These are phyloP conservation scores for Ciconia boyciana DNA, from an alignment of 2,113 vertebrate genomes.

Conservation along the genomic window DNA sequence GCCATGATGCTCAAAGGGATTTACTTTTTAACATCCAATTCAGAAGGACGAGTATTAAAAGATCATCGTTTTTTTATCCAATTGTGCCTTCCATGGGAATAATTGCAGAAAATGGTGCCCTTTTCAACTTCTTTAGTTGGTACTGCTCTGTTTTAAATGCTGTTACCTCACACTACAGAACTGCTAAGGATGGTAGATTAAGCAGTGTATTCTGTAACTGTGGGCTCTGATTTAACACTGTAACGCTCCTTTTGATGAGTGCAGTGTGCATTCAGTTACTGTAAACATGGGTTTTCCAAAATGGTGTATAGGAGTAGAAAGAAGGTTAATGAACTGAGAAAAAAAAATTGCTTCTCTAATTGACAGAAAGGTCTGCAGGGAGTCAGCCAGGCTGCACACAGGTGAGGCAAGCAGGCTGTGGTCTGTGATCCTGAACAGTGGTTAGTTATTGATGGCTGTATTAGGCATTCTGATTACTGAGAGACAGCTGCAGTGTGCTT, in stretches of 20 bases:
- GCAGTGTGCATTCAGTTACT: neutral
- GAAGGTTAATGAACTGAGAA: neutral
- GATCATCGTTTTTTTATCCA: neutral
- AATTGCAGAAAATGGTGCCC: neutral
- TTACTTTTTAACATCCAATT: neutral
- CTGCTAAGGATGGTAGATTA: neutral
- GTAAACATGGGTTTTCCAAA: neutral
- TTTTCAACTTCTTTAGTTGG: neutral
- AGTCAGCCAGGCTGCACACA: neutral
- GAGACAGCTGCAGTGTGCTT: neutral
- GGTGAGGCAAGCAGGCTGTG: neutral
- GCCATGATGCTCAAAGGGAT: neutral
- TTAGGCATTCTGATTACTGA: neutral
- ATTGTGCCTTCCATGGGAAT: neutral
- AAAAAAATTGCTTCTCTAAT: neutral
- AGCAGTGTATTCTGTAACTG: neutral
- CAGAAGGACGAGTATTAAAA: neutral
- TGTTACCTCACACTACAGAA: neutral
- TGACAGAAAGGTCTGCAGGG: neutral
- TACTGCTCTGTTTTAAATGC: neutral
- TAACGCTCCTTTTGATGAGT: neutral
- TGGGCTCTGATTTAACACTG: neutral
- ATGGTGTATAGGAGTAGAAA: neutral
- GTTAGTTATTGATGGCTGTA: neutral
- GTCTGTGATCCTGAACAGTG: neutral